Evolutionary conservation across 2,113 vertebrate species (phyloP), one percentile per base, ranked within the genome.

Genomic region (Ramphastos sulfuratus): DNA sequence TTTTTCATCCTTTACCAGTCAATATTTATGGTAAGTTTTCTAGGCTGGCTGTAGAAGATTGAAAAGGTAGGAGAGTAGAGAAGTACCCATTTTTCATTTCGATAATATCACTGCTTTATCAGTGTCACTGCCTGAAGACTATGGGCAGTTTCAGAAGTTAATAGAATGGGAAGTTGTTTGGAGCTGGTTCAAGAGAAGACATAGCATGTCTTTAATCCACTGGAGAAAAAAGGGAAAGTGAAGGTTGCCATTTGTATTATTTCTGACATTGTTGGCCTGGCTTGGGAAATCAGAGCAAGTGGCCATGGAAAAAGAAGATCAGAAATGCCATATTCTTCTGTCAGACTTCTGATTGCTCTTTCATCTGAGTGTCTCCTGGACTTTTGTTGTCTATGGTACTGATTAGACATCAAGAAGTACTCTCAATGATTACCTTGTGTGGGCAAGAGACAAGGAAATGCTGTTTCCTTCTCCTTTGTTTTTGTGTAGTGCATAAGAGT

Each of bases 91-190:
- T 93, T 87, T 88, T 93, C 74, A 65, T 84, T 90, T 84, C 84
- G 66, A 33, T 85, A 75, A 37, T 82, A 75, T 69, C 39, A 31
- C 59, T 79, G 23, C 35, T 89, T 94, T 75, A 70, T 92, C 90
- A 67, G 60, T 90, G 85, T 85, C 76, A 64, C 77, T 93, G 56
- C 52, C 76, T 65, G 63, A 89, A 48, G 82, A 80, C 74, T 84
- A 19, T 58, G 75, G 81, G 37, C 39, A 35, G 73, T 92, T 90
- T 88, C 50, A 86, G 86, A 84, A 91, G 82, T 87, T 92, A 85
- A 86, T 92, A 84, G 74, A 90, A 94, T 69, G 33, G 85, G 77
- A 78, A 86, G 39, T 79, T 91, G 58, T 74, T 92, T 92, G 91
- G 83, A 90, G 54, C 20, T 65, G 27, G 23, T 93, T 92, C 83